A percentile compares a stretch with the other conserved stretches of the same genome.
Evolutionary conservation across 2,113 vertebrate species (phyloP).

Genomic region (Lanius ludovicianus): DNA sequence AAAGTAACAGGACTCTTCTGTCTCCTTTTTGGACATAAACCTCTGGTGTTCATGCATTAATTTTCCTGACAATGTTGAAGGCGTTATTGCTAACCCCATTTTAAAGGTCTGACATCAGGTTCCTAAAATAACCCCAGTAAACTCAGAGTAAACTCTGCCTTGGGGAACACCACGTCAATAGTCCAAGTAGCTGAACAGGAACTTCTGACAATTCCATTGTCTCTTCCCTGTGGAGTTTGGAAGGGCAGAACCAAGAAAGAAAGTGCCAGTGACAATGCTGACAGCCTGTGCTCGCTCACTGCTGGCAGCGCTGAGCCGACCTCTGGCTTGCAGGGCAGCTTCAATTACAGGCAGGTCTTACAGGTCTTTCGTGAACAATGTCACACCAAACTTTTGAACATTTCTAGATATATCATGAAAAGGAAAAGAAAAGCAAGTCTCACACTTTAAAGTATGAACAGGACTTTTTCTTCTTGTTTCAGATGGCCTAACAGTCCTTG

Average conservation of each 20-base stretch:
- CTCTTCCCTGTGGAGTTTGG: neutral
- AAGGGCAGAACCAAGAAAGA: neutral
- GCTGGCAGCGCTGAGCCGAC: fast-evolving
- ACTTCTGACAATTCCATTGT: neutral
- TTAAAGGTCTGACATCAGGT: neutral
- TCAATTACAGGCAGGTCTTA: neutral
- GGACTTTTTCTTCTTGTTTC: neutral
- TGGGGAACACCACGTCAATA: neutral
- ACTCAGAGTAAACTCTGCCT: neutral
- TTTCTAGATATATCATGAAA: neutral
- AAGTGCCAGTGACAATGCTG: fast-evolving
- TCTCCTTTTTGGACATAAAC: no score
- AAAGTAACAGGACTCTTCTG: no score
- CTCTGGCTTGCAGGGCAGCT: neutral
- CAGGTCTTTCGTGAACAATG: neutral
- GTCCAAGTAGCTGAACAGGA: neutral
- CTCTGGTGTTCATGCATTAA: no score
- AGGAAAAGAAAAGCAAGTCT: neutral
- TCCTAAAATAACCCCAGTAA: neutral
- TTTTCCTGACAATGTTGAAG: neutral
- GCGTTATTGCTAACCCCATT: neutral
- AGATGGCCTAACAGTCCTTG: neutral
- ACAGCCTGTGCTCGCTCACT: fast-evolving
- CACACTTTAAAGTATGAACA: neutral
- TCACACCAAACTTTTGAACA: neutral